phyloP scores from a whole-genome alignment of 2,888 invertebrate genomes.

The Xanthia icteritia region DNA sequence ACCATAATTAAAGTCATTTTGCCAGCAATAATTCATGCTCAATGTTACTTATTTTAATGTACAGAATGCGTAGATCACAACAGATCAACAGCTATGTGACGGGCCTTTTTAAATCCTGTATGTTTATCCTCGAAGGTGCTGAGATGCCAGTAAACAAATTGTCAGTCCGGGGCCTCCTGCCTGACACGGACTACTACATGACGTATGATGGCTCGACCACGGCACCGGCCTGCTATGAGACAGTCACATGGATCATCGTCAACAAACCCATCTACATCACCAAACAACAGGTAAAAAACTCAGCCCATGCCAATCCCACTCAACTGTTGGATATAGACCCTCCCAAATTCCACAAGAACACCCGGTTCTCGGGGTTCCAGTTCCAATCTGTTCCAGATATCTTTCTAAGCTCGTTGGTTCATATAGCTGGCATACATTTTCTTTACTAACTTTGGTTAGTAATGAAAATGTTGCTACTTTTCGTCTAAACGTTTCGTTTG shows the following conservation, averaged over 20 bases:
- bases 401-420: too few species aligned
- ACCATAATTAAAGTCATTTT: neutral
- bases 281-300: slow-evolving; percentile 95
- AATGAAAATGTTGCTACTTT: neutral
- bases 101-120: neutral
- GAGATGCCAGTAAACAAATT: slow-evolving; percentile 96
- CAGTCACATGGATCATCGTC: slow-evolving; percentile 99
- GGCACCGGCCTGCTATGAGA: slow-evolving; percentile 99
- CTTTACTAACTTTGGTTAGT: neutral
- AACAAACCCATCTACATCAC: slow-evolving; percentile 99
- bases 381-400: neutral
- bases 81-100: neutral
- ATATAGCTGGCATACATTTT: neutral
- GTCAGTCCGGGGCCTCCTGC: slow-evolving; percentile 96
- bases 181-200: slow-evolving; percentile 98
- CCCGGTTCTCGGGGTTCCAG: too few species aligned
- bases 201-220: slow-evolving; percentile 99
- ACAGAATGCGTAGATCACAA: neutral
- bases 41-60: neutral
- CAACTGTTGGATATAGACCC: neutral
- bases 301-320: neutral
- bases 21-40: neutral
- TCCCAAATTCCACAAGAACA: neutral
- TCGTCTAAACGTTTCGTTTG: neutral
- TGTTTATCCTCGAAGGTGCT: slow-evolving; percentile 91